Evolutionary conservation across 2,797 vertebrate species (phyloP), one percentile per base, ranked within the genome.

Genomic region (Molossus alvarezi): DNA sequence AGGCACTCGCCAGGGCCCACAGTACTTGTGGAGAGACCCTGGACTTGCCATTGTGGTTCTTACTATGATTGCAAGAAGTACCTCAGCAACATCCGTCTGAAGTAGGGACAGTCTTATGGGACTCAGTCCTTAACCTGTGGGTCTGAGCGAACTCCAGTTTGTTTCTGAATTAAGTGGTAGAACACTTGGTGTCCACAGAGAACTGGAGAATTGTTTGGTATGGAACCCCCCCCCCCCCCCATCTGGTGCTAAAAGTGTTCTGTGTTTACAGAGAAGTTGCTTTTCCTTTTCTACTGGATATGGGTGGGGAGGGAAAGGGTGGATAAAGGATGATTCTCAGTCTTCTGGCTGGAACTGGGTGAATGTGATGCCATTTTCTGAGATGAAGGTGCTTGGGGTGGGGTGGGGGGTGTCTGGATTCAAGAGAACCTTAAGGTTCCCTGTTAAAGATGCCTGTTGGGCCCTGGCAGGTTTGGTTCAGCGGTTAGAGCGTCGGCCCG

Each of bases 21-120:
- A 6, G 9, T 8, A 23, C 21, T 6, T 0, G 1, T 23, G 7
- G 15, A 33, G 37, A 58, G n/a, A 3, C 33, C 41, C 67, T 37
- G 53, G 15, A 64, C 21, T 10, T 29, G 58, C 51, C 69, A 11
- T 64, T 81, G 76, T 15, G 58, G 45, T 58, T 93, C 92, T 76
- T 81, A 27, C 12, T 57, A 1, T 23, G 51, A 58, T 48, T 11
- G 37, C 37, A 51, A 15, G 69, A 48, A 55, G 41, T 37, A 75
- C 48, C 77, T 75, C 41, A 75, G 77, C 29, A 29, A 29, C 37
- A 27, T 51, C 48, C 58, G 8, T 37, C 51, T 53, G 79, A 76
- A 41, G 3, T 37, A 18, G 29, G 37, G 12, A 55, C 9, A 17
- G 62, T 60, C 29, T 10, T 17, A 14, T 48, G 53, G 62, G 6